phyloP scores from a whole-genome alignment of 2,888 invertebrate genomes.

The Timema podura region DNA sequence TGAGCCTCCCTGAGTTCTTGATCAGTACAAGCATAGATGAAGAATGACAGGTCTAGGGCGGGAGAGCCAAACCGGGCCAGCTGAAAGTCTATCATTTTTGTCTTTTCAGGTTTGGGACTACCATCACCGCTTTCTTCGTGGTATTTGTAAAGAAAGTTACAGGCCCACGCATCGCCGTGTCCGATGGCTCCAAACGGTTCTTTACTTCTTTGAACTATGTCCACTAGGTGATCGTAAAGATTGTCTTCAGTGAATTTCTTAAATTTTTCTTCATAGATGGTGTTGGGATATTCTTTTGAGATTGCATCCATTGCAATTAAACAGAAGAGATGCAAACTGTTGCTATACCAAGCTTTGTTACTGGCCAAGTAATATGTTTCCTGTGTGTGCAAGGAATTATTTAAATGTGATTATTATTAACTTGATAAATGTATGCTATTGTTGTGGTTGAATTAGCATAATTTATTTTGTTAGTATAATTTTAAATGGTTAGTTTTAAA shows the following conservation, averaged over 20 bases:
- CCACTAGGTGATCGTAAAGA: slow-evolving; percentile 44
- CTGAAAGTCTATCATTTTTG: slow-evolving; percentile 67
- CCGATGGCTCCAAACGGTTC: slow-evolving; percentile 52
- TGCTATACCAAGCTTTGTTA: slow-evolving; percentile 54
- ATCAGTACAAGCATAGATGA: slow-evolving; percentile 36
- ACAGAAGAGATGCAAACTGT: slow-evolving; percentile 51
- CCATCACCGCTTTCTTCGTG: slow-evolving; percentile 29
- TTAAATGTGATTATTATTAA: not conserved
- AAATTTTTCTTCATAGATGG: slow-evolving; percentile 54
- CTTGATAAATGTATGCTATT: too few species aligned
- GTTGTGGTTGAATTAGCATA: too few species aligned
- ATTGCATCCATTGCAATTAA: slow-evolving; percentile 60
- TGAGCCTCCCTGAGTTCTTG: slow-evolving; percentile 53
- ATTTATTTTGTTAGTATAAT: too few species aligned
- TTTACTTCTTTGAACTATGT: slow-evolving; percentile 41
- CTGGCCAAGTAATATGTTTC: slow-evolving; percentile 58
- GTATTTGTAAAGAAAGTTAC: slow-evolving; percentile 63
- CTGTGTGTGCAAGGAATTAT: slow-evolving; percentile 33
- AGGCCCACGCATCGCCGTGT: slow-evolving; percentile 72
- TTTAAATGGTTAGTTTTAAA: too few species aligned
- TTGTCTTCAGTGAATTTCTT: slow-evolving; percentile 46
- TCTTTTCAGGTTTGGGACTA: slow-evolving; percentile 43
- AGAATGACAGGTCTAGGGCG: slow-evolving; percentile 25
- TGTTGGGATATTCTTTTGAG: slow-evolving; percentile 56
- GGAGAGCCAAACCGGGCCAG: slow-evolving; percentile 46